phyloP scores from a whole-genome alignment of 2,113 vertebrate genomes.

The Talpa occidentalis region DNA sequence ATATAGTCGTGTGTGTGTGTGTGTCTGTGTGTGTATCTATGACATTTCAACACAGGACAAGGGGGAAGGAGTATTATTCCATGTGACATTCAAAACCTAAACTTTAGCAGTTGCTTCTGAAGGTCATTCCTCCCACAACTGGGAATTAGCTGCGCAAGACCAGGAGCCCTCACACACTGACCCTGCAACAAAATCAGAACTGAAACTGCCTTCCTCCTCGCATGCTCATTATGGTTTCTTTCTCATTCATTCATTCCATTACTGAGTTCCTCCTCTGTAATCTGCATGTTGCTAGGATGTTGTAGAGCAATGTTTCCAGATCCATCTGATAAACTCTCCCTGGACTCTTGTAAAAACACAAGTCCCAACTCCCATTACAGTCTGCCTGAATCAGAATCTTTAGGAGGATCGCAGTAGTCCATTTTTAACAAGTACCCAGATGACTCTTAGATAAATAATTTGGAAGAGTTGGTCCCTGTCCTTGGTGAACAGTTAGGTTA shows the following conservation, averaged over 20 bases:
- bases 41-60: not conserved
- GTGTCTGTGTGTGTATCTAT: not conserved
- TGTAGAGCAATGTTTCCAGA: not conserved
- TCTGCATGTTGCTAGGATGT: not conserved
- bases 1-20: not conserved
- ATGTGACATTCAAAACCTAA: slow-evolving; percentile 28
- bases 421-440: slow-evolving; percentile 5
- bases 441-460: not conserved
- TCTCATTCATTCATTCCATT: not conserved
- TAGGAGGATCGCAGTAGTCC: not conserved
- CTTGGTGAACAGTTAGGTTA: not conserved
- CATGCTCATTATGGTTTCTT: not conserved
- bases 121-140: not conserved
- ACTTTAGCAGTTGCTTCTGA: not conserved
- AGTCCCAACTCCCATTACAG: not conserved
- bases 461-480: not conserved
- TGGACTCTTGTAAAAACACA: not conserved
- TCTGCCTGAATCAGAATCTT: slow-evolving; percentile 5
- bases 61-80: not conserved
- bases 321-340: not conserved
- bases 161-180: not conserved
- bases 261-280: not conserved
- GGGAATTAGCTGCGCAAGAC: not conserved
- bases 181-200: not conserved
- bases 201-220: not conserved